These are phyloP conservation scores for Pachypanchax playfairii DNA, from an alignment of 2,113 vertebrate species.

Conservation along the genomic window DNA sequence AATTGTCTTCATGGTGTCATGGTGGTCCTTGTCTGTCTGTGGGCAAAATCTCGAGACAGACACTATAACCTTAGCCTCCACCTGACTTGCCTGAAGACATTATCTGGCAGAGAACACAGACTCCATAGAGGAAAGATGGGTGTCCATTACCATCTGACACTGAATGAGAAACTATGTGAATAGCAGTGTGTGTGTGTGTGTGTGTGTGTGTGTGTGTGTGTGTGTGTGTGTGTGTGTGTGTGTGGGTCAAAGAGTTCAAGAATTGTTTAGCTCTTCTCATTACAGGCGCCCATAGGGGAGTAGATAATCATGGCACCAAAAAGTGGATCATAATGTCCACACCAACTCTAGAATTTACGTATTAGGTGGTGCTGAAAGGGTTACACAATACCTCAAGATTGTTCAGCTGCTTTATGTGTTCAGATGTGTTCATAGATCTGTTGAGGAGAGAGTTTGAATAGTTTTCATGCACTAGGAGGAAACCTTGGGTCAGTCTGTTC, in stretches of 20 bases:
- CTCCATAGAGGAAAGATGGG: slow-evolving; percentile 56
- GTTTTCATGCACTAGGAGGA: slow-evolving; percentile 42
- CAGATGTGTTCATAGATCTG: too few relatives aligned
- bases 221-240: too few relatives aligned
- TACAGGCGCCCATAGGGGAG: slow-evolving; percentile 31
- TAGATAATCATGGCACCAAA: slow-evolving; percentile 53
- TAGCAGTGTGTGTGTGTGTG: too few relatives aligned
- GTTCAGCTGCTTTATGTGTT: too few relatives aligned
- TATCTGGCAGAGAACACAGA: slow-evolving; percentile 62
- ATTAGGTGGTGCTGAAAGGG: slow-evolving; percentile 32
- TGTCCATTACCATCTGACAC: slow-evolving; percentile 74
- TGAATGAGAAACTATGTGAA: slow-evolving; percentile 63
- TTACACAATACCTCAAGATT: too few relatives aligned
- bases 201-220: too few relatives aligned
- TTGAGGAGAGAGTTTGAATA: background rate
- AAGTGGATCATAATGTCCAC: slow-evolving; percentile 49
- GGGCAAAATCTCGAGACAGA: slow-evolving; percentile 52
- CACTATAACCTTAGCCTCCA: slow-evolving; percentile 54
- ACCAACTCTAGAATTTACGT: slow-evolving; percentile 14
- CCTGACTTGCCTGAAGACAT: slow-evolving; percentile 59
- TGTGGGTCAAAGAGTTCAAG: slow-evolving; percentile 65
- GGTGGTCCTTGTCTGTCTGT: slow-evolving; percentile 62
- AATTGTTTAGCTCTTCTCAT: slow-evolving; percentile 59
- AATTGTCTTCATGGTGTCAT: slow-evolving; percentile 44
- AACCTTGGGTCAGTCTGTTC: slow-evolving; percentile 42